phyloP scores from a whole-genome alignment of 2,797 vertebrate species.

The Intellagama lesueurii region DNA sequence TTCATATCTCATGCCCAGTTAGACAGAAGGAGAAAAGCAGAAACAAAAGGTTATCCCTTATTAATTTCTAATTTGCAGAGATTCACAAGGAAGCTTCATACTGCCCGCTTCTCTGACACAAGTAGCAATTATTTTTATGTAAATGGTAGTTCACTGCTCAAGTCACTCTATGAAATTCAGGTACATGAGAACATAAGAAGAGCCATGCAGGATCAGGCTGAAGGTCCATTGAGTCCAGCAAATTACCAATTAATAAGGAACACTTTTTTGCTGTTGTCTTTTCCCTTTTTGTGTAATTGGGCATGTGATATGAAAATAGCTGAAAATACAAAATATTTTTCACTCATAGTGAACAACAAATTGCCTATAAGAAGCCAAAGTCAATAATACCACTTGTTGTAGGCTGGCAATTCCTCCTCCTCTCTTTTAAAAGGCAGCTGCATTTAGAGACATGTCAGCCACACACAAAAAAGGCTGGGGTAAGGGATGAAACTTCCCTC shows the following conservation, averaged over 20 bases:
- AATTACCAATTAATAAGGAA: no score
- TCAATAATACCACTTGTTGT: neutral
- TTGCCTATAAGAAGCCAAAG: no score
- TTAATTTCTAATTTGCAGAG: neutral
- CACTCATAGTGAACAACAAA: no score
- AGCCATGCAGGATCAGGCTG: no score
- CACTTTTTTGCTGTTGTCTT: no score
- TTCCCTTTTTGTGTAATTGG: no score
- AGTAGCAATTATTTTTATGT: neutral
- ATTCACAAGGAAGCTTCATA: neutral
- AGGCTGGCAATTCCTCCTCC: neutral
- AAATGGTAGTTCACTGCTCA: neutral
- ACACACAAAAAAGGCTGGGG: neutral
- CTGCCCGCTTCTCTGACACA: neutral
- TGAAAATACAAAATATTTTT: no score
- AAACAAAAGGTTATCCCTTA: slow-evolving; percentile 5
- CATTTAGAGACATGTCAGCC: neutral
- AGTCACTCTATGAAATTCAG: no score
- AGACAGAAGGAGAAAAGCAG: slow-evolving; percentile 7
- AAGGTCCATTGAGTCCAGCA: no score
- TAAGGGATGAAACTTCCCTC: neutral
- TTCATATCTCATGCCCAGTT: slow-evolving; percentile 2
- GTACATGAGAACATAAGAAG: no score
- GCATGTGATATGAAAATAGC: no score
- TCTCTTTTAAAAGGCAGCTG: neutral